Evolutionary conservation across 2,797 vertebrate species (phyloP).

Genomic region (Mormyrus hasselquistii): DNA sequence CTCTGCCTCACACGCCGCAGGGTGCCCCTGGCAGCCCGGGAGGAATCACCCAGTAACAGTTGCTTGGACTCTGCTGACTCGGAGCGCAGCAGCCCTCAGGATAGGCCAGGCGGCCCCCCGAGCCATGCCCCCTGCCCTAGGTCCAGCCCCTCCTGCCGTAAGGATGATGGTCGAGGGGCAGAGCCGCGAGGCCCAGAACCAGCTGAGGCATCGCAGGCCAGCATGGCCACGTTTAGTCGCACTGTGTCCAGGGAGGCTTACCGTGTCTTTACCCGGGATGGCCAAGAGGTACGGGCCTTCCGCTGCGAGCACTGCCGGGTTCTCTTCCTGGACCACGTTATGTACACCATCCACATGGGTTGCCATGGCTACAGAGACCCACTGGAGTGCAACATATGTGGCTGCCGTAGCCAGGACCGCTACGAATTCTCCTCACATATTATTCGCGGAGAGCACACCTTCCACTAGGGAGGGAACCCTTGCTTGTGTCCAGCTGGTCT

Average conservation of each 20-base stretch:
- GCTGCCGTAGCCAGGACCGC: constrained; percentile 95
- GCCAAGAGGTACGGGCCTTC: constrained; percentile 87
- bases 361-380: constrained; percentile 99
- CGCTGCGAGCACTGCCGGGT: constrained; percentile 94
- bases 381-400: constrained; percentile 98
- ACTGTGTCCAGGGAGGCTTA: constrained; percentile 68
- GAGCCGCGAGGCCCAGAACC: constrained; percentile 54
- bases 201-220: not conserved
- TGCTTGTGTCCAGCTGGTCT: constrained; percentile 69
- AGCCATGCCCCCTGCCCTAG: constrained; percentile 70
- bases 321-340: constrained; percentile 97
- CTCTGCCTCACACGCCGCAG: constrained; percentile 76
- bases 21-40: constrained; percentile 69
- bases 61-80: constrained; percentile 92
- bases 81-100: constrained; percentile 92
- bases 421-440: constrained; percentile 99
- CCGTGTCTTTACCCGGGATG: constrained; percentile 86
- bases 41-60: constrained; percentile 88
- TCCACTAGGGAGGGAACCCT: constrained; percentile 72
- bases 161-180: constrained; percentile 64
- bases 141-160: constrained; percentile 71
- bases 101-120: constrained; percentile 66
- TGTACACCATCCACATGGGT: constrained; percentile 99
- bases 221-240: constrained; percentile 55
- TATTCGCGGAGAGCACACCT: constrained; percentile 94